A percentile compares a stretch with the other conserved stretches of the same genome.
Conservation (phyloP, 2,113 vertebrate genomes). For the Gambusia holbrooki region DNA sequence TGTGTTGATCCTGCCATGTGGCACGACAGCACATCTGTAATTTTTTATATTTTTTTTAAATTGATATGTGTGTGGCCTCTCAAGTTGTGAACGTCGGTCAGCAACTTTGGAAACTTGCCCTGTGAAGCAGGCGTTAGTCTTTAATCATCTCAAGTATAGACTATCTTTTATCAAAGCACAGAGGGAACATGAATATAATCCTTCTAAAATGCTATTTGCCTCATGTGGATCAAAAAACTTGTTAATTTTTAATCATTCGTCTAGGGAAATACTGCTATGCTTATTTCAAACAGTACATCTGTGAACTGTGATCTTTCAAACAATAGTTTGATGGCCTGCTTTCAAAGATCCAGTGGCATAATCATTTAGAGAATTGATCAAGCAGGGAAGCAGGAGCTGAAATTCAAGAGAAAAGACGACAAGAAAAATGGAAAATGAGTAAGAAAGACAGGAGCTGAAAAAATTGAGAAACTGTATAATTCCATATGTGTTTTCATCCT, state of each 20-base stretch:
- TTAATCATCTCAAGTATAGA: conserved; percentile 62
- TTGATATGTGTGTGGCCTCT: too few species aligned
- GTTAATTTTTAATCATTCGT: conserved; percentile 67
- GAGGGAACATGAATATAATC: conserved; percentile 29
- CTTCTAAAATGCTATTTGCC: conserved; percentile 68
- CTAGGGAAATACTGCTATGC: conserved; percentile 47
- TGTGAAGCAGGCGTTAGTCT: conserved; percentile 11
- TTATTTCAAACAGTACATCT: conserved; percentile 59
- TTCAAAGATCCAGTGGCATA: conserved; percentile 24
- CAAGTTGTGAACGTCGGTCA: too few species aligned
- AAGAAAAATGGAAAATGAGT: not conserved
- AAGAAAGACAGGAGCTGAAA: not conserved
- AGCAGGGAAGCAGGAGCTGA: conserved; percentile 46
- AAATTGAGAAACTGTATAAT: not conserved
- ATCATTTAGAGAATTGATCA: conserved; percentile 45
- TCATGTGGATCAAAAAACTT: conserved; percentile 49
- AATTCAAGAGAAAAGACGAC: conserved; percentile 15
- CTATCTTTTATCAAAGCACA: conserved; percentile 68
- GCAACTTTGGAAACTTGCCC: too few species aligned
- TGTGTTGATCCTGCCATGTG: too few species aligned
- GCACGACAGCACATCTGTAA: too few species aligned
- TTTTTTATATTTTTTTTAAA: too few species aligned
- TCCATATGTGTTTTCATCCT: conserved; percentile 13
- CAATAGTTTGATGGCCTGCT: conserved; percentile 39
- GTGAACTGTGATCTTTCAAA: conserved; percentile 46